These are phyloP conservation scores for Myioborus melanocephalus DNA, from an alignment of 2,797 vertebrate genomes.

Conservation along the genomic window DNA sequence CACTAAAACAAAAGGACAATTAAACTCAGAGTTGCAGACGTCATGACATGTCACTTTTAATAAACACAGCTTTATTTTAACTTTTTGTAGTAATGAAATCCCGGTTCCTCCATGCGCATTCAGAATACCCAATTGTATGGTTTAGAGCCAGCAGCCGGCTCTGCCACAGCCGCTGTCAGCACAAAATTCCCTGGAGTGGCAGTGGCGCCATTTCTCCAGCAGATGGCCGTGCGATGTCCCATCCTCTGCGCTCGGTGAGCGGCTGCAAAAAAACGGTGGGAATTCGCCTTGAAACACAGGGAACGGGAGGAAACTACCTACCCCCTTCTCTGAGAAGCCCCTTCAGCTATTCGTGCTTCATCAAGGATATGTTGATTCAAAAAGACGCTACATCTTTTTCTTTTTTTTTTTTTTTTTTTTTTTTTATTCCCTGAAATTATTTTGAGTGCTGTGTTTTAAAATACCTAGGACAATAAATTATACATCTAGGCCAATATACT, in stretches of 20 bases:
- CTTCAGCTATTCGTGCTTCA: neutral
- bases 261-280: neutral
- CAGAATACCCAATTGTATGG: rapidly evolving
- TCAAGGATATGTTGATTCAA: neutral
- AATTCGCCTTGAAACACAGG: neutral
- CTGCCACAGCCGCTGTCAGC: neutral
- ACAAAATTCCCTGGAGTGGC: neutral
- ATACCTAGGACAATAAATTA: conserved; percentile 40
- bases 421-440: neutral
- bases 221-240: conserved; percentile 64
- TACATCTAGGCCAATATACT: neutral
- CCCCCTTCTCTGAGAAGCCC: neutral
- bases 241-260: rapidly evolving
- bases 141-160: neutral
- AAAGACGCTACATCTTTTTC: neutral
- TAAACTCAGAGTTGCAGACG: neutral
- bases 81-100: neutral
- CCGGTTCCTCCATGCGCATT: neutral
- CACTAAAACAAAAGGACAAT: neutral
- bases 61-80: neutral
- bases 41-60: neutral
- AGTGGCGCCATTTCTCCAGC: conserved; percentile 44
- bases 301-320: neutral
- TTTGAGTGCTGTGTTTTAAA: conserved; percentile 15
- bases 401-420: neutral